Evolutionary conservation across 2,797 vertebrate species (phyloP), one percentile per base, ranked within the genome.

Genomic region (Gila robusta): DNA sequence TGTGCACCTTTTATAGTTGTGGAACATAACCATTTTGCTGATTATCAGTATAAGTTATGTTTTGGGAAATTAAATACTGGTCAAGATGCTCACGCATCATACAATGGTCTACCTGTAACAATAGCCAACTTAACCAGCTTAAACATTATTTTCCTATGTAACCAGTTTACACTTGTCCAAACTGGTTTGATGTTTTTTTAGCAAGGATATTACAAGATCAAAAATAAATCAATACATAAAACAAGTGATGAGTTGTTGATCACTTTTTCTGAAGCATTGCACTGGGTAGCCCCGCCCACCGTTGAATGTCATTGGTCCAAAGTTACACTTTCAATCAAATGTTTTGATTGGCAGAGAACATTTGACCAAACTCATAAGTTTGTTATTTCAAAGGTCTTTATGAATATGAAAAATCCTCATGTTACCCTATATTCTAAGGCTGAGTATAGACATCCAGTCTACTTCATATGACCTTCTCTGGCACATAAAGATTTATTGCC

Each of bases 401-500:
- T 56, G 19, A n/a, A 37, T 37, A 54, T 77, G 3, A 56, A 64
- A 8, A 79, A 64, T 64, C 56, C 62, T 64, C 32, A 16, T 21
- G 21, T 77, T 56, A 44, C 14, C 28, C n/a, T 64, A 66, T 62
- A 62, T 12, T 79, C 37, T 35, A 37, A 6, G 37, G 7, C 9
- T 35, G 12, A 32, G 17, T 73, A 44, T 54, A 82, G 37, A 62
- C 54, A 73, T 28, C 32, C n/a, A 49, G 28, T 83, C 41, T 37
- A 28, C 44, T 52, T 59, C 26, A 77, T 28, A 67, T 77, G 59
- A 54, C 44, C 23, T 54, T 19, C 26, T 69, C 23, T 2, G 2
- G 10, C 44, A 54, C 6, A 78, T 47, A 41, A 84, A 41, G n/a
- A 84, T 84, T 52, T 76, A 83, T 39, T 66, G 12, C 28, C 6